Conservation (phyloP, 2,113 vertebrate genomes). For the Dipodomys stephensi region DNA sequence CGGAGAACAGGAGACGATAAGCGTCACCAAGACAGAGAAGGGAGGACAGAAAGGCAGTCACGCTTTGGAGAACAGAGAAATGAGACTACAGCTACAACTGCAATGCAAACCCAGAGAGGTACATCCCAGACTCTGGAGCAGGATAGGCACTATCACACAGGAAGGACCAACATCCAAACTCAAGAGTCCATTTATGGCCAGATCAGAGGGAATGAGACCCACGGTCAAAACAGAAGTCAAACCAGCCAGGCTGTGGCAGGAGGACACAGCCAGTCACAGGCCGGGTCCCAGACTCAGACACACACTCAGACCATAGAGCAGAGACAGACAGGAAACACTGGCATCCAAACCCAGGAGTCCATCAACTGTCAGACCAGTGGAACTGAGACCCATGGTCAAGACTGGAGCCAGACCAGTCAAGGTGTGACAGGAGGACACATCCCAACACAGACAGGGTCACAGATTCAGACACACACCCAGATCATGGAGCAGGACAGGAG, state of each 20-base stretch:
- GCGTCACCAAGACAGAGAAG: constrained; percentile 2
- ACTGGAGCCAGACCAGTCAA: background rate
- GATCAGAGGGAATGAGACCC: background rate
- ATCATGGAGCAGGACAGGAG: background rate
- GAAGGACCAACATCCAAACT: background rate
- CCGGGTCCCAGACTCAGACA: background rate
- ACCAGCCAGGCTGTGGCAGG: background rate
- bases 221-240: background rate
- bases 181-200: background rate
- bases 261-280: background rate
- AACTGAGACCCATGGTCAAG: background rate
- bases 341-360: background rate
- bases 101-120: constrained; percentile 16
- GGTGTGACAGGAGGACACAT: background rate
- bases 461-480: background rate
- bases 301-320: background rate
- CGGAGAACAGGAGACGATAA: background rate
- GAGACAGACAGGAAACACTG: background rate
- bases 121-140: background rate
- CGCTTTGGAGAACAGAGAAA: background rate
- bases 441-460: background rate
- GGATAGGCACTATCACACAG: background rate
- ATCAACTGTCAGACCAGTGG: background rate
- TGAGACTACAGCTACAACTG: background rate
- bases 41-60: background rate